Percentiles rank a stretch among this genome's conserved stretches.
phyloP scores from a whole-genome alignment of 2,797 vertebrate species.

The Remorina albescens region DNA sequence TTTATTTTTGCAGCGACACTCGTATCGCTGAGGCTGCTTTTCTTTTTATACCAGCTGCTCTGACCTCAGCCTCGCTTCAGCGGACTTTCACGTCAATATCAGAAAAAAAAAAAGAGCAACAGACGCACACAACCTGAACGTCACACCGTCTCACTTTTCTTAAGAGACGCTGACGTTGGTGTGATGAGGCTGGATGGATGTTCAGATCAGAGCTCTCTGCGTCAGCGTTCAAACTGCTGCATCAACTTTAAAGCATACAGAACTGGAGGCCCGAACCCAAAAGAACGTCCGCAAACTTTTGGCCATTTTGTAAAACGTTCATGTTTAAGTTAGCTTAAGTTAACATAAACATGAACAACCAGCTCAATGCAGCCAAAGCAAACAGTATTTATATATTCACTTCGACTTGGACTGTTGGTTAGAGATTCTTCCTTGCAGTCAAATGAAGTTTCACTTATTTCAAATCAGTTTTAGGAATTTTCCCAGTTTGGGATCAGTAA shows the following conservation, averaged over 20 bases:
- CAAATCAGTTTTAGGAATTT: too few relatives aligned
- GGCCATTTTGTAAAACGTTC: background rate
- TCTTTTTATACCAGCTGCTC: background rate
- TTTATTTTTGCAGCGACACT: constrained; percentile 65
- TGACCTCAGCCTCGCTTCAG: background rate
- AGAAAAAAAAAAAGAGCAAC: background rate
- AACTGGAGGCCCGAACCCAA: background rate
- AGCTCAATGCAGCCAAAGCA: background rate
- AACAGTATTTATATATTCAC: background rate
- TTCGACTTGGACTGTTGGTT: too few relatives aligned
- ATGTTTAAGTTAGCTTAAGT: too few relatives aligned
- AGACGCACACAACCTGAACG: background rate
- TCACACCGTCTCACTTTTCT: too few relatives aligned
- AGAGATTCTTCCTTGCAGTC: too few relatives aligned
- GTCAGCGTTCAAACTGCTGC: background rate
- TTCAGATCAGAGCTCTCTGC: background rate
- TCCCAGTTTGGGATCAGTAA: too few relatives aligned
- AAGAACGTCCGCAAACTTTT: background rate
- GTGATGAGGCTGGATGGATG: background rate
- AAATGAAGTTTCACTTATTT: too few relatives aligned
- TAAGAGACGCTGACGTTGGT: too few relatives aligned
- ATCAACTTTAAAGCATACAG: background rate
- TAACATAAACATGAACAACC: background rate
- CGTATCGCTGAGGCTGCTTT: constrained; percentile 14
- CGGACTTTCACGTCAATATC: background rate